Base-by-base conservation (phyloP, 2,888 invertebrate genomes). In the Polydesmus complanatus region DNA sequence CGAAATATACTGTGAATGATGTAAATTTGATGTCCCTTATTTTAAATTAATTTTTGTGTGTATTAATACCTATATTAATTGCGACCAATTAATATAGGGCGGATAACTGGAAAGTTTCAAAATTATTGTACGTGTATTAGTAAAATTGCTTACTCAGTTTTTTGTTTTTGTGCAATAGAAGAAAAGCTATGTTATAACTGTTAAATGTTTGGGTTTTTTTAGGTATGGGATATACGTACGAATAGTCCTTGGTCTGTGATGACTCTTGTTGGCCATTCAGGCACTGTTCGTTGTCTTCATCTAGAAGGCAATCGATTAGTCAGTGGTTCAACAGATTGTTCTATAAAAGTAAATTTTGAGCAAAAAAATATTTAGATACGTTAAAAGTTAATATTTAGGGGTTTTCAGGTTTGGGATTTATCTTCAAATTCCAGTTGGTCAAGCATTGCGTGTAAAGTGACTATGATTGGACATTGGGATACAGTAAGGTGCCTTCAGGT, bases 161-260 rank as follows among this genome's bases (percentile, higher is more conserved):
- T 22, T 49, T 51, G 21, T 53, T 37, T 27, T 56, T 62, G 57
- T 1, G 8, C 2, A 14, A 8, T 8, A 11, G 60, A 60, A 59
- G 19, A 2, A 14, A 60, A 49, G 50, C 22, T 11, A 11, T 19
- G 56, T 64, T 1, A 25, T n/a, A 19, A 14, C 56, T n/a, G 56
- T 1, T 14, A 5, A 48, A 54, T 21, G 1, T 60, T 60, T 51
- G n/a, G n/a, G n/a, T n/a, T n/a, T n/a, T n/a, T 63, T 19, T 61
- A 76, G 74, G 75, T 78, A 18, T 78, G 78, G 78, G 75, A 78
- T 67, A 76, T 77, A 61, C 68, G 76, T 5, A 77, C 77, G 18
- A 77, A 77, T 69, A 75, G 73, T 57, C 74, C 71, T 19, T 75
- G 77, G 75, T 74, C 76, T 49, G 77, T 78, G 14, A 76, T 78